A percentile compares a stretch with the other conserved stretches of the same genome.
These are phyloP conservation scores for Rhimphoctona megacephalus DNA, from an alignment of 2,888 invertebrate genomes.

Conservation along the genomic window DNA sequence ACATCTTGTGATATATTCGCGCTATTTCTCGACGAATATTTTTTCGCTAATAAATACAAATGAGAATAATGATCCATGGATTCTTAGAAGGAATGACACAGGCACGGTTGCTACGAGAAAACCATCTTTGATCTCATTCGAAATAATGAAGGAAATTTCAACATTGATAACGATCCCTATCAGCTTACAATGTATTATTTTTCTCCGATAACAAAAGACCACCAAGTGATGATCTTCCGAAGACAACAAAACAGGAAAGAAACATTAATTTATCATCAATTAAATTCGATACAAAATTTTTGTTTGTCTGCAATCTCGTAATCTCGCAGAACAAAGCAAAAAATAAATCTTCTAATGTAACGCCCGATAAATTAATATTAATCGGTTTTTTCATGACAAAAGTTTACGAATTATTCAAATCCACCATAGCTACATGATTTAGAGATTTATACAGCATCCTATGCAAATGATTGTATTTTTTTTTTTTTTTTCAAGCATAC, in stretches of 20 bases:
- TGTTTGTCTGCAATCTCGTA: no score
- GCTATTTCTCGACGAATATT: slow-evolving; percentile 22
- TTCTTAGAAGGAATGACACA: slow-evolving; percentile 3
- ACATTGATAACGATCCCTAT: slow-evolving; percentile 36
- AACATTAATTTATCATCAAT: slow-evolving; percentile 26
- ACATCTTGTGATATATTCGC: background rate
- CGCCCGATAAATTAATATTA: background rate
- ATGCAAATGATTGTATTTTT: background rate
- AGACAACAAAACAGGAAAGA: slow-evolving; percentile 1
- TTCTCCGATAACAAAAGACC: slow-evolving; percentile 11
- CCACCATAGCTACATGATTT: background rate
- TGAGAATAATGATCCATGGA: background rate
- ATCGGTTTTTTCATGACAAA: background rate
- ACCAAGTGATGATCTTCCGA: background rate
- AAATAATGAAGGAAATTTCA: slow-evolving; percentile 29
- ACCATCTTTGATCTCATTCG: slow-evolving; percentile 53
- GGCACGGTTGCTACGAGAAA: slow-evolving; percentile 30
- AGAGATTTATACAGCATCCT: background rate
- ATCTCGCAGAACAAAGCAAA: no score
- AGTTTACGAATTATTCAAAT: background rate
- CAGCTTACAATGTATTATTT: slow-evolving; percentile 34
- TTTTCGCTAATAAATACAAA: background rate
- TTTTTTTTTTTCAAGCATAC: no score
- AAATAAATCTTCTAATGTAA: background rate
- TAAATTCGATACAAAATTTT: background rate